Evolutionary conservation across 35 echinoderm and acorn worm genomes (phyloP).

Genomic region (Amphiura filiformis): DNA sequence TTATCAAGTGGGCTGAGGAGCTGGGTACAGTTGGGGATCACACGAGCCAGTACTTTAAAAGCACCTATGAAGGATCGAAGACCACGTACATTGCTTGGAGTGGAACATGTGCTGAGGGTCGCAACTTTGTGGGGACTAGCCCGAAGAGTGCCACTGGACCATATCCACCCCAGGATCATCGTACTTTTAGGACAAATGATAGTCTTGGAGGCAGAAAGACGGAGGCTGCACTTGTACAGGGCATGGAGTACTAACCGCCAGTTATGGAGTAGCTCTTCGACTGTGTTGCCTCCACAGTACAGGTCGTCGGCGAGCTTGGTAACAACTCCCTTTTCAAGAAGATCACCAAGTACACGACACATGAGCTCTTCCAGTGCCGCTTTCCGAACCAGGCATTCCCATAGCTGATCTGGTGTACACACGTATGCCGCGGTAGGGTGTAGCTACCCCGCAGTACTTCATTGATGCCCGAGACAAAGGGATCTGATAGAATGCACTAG

Average conservation of each 20-base stretch:
- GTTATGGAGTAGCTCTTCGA: background rate
- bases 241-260: conserved; percentile 29
- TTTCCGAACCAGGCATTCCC: conserved; percentile 48
- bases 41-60: too few species aligned
- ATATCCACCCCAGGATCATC: too few species aligned
- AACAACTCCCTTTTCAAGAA: conserved; percentile 34
- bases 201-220: too few species aligned
- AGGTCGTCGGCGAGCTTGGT: conserved; percentile 61
- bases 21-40: too few species aligned
- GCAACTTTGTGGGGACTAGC: too few species aligned
- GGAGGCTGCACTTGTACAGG: conserved; percentile 21
- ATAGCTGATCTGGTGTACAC: conserved; percentile 58
- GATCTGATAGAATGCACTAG: conserved; percentile 66
- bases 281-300: conserved; percentile 42
- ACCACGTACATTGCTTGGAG: too few species aligned
- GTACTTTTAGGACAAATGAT: too few species aligned
- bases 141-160: too few species aligned
- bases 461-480: conserved; percentile 31
- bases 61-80: too few species aligned
- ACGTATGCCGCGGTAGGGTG: conserved; percentile 34
- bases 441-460: conserved; percentile 63
- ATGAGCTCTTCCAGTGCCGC: conserved; percentile 35
- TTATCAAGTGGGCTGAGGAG: too few species aligned
- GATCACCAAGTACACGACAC: conserved; percentile 66
- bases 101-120: too few species aligned